Percentiles rank a stretch among this genome's conserved stretches.
phyloP scores from a whole-genome alignment of 2,113 vertebrate genomes.

The Micromys minutus region DNA sequence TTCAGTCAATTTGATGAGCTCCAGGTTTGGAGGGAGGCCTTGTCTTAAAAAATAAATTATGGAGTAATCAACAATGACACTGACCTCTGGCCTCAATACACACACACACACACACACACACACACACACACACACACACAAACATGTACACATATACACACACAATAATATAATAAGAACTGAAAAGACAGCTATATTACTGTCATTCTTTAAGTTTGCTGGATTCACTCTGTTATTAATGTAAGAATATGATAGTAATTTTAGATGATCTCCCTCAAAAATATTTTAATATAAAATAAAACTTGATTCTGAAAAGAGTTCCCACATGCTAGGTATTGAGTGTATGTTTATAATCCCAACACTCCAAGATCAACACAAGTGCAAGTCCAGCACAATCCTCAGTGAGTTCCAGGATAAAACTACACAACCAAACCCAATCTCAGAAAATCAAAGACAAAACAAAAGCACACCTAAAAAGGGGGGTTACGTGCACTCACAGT shows the following conservation, averaged over 20 bases:
- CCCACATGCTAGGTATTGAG: too few relatives aligned
- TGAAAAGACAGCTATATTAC: slow-evolving; percentile 50
- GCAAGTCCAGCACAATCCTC: neutral
- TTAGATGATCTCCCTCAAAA: slow-evolving; percentile 14
- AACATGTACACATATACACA: too few relatives aligned
- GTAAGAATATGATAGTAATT: slow-evolving; percentile 26
- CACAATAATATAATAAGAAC: neutral
- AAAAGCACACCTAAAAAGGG: neutral
- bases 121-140: neutral
- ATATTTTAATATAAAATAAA: slow-evolving; percentile 64
- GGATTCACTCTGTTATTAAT: neutral
- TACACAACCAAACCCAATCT: neutral
- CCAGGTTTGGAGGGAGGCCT: too few relatives aligned
- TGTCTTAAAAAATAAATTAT: neutral
- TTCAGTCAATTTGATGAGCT: neutral
- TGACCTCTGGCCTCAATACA: neutral
- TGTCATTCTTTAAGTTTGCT: slow-evolving; percentile 8
- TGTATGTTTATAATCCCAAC: neutral
- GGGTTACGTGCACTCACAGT: neutral
- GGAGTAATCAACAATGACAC: neutral
- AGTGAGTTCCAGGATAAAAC: neutral
- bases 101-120: neutral
- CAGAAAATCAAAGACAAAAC: neutral
- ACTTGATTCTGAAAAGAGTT: neutral
- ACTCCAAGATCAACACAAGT: neutral